Conservation (phyloP, 1,140 invertebrate genomes). For the Cardiocondyla obscurior region DNA sequence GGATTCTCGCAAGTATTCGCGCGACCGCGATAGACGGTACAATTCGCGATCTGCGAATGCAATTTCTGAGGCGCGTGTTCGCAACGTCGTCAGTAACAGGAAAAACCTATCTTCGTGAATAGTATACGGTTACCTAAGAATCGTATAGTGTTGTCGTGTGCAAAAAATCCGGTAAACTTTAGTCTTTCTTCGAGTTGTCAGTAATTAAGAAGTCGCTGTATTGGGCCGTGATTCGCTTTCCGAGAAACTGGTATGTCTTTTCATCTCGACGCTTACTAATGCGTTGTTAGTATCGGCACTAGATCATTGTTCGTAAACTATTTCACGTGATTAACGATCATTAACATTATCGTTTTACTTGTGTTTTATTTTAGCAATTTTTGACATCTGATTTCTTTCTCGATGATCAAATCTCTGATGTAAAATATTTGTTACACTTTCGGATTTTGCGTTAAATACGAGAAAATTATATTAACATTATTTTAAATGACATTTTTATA, state of each 20-base stretch:
- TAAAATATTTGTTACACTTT: neutral
- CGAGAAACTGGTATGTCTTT: conserved; percentile 10
- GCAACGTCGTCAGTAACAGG: conserved; percentile 24
- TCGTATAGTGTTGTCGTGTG: conserved; percentile 14
- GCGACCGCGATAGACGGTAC: conserved; percentile 34
- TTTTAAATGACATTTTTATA: neutral
- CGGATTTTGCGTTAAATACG: neutral
- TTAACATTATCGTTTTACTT: neutral
- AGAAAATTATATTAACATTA: neutral
- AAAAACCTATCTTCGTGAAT: neutral
- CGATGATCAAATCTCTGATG: neutral
- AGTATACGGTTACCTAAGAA: conserved; percentile 45
- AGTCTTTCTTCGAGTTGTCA: conserved; percentile 12
- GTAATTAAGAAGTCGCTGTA: neutral
- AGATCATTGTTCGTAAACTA: neutral
- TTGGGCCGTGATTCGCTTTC: neutral
- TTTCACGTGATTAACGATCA: neutral
- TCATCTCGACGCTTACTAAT: neutral
- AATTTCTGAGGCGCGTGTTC: conserved; percentile 26
- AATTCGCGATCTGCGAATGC: neutral
- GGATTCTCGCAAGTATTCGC: conserved; percentile 41
- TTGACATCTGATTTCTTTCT: neutral
- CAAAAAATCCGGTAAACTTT: conserved; percentile 14
- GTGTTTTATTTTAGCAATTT: neutral
- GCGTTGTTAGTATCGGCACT: neutral